Evolutionary conservation across 1,140 invertebrate genomes (phyloP), one percentile per base, ranked within the genome.

Genomic region (Macrobrachium nipponense): DNA sequence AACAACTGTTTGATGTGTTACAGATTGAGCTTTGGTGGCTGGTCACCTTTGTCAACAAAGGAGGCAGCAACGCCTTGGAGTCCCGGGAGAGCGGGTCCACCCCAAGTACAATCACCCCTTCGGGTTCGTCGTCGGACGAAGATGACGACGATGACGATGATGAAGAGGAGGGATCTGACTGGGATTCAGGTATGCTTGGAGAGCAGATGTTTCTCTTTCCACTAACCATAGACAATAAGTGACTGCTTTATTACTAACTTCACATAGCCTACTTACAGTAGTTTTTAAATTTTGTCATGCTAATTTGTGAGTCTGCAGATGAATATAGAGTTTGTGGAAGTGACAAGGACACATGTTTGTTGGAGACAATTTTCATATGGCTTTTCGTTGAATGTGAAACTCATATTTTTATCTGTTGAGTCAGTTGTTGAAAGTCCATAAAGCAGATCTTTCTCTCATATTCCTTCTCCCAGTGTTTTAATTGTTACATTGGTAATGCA

Each of bases 101-200:
- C 1, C 87, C 87, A 14, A 82, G 78, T 62, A 86, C 87, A 18
- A 86, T 82, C 59, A 86, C 87, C 10, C 83, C 87, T n/a, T 77
- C 79, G 7, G 82, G 76, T 66, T 89, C 88, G 20, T 87, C 86
- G 0, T 82, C 82, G 20, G 86, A 87, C 14, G 76, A 78, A 3
- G 80, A 83, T 18, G 80, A 81, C 17, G 87, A 88, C 1, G 87
- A 88, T 11, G 88, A 87, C 10, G 88, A 89, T n/a, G 88, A 88
- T 15, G 86, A 89, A 6, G 85, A 87, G n/a, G 86, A 87, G 17
- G 86, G 78, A n/a, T 80, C 68, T 60, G 88, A 89, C 80, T 89
- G 88, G 88, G 88, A 89, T 64, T 89, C 88, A 87, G 88, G 88
- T 89, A 85, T 75, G 80, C 59, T 51, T 18, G 44, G 66, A 44